These are phyloP conservation scores for Pseudoatta argentina DNA, from an alignment of 1,140 invertebrate species.

Conservation along the genomic window DNA sequence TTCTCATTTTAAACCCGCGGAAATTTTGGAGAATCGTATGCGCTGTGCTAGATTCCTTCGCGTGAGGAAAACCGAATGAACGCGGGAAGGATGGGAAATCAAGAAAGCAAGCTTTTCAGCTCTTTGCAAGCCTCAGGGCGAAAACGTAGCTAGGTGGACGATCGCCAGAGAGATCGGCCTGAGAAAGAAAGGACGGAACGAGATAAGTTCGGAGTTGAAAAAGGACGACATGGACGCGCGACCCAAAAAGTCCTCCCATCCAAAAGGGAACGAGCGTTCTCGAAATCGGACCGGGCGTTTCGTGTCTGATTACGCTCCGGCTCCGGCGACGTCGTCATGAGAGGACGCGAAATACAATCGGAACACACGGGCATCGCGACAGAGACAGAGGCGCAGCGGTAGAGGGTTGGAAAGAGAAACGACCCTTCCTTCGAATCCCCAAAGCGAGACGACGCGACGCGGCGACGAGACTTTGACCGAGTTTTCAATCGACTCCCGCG, in stretches of 20 bases:
- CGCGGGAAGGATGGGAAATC: constrained; percentile 1
- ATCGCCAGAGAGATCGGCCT: constrained; percentile 49
- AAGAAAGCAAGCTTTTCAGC: constrained; percentile 41
- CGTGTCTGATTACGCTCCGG: constrained; percentile 58
- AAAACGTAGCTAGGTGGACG: constrained; percentile 39
- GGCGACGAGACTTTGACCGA: constrained; percentile 77
- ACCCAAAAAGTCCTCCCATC: constrained; percentile 30
- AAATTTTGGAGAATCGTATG: constrained; percentile 24
- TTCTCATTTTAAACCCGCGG: constrained; percentile 21
- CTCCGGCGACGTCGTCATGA: constrained; percentile 48
- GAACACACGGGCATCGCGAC: background rate
- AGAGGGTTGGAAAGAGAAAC: constrained; percentile 69
- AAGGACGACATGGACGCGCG: constrained; percentile 11
- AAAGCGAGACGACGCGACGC: constrained; percentile 76
- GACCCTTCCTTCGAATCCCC: constrained; percentile 77
- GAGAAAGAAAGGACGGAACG: constrained; percentile 30
- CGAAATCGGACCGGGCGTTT: constrained; percentile 47
- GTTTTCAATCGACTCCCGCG: constrained; percentile 76
- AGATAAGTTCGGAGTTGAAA: constrained; percentile 43
- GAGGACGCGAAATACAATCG: constrained; percentile 34
- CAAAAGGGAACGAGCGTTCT: constrained; percentile 41
- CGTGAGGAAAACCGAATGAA: constrained; percentile 28
- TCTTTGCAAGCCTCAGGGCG: constrained; percentile 30
- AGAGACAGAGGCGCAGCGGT: background rate
- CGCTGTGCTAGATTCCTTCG: constrained; percentile 38